Evolutionary conservation across 2,113 vertebrate genomes (phyloP).

Genomic region (Hydrochoerus hydrochaeris): DNA sequence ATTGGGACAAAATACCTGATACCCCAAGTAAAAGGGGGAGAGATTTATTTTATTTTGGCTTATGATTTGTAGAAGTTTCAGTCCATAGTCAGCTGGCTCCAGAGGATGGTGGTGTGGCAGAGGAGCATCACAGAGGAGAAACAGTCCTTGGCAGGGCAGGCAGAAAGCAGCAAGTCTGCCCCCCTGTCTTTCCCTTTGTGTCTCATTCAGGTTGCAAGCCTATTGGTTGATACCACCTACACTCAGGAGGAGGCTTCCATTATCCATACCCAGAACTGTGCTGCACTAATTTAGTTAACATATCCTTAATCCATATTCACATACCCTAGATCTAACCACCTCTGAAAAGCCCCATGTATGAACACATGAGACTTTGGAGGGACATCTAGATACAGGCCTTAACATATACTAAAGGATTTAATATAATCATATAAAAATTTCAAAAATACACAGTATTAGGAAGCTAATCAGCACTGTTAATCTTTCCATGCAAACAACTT

Average conservation of each 20-base stretch:
- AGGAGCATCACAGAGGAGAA: not conserved
- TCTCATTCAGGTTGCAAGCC: not conserved
- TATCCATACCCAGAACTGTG: not conserved
- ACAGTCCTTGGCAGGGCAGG: not conserved
- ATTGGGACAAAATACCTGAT: not conserved
- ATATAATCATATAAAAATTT: slow-evolving; percentile 78
- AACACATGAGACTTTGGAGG: not conserved
- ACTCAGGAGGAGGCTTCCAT: not conserved
- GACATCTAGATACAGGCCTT: not conserved
- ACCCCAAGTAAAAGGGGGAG: not conserved
- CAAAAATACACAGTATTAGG: slow-evolving; percentile 74
- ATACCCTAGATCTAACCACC: not conserved
- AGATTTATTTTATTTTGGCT: not conserved
- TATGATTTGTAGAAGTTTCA: not conserved
- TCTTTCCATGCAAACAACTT: slow-evolving; percentile 64
- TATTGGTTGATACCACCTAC: not conserved
- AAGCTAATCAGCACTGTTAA: slow-evolving; percentile 67
- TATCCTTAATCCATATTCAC: not conserved
- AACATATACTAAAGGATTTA: slow-evolving; percentile 70
- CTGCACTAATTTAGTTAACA: not conserved
- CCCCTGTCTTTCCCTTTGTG: not conserved
- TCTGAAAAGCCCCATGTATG: not conserved
- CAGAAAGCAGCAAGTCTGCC: not conserved
- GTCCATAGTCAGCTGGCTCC: not conserved
- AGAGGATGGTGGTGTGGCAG: too few species aligned